Conservation (phyloP, 2,797 vertebrate species). For the Huso huso region DNA sequence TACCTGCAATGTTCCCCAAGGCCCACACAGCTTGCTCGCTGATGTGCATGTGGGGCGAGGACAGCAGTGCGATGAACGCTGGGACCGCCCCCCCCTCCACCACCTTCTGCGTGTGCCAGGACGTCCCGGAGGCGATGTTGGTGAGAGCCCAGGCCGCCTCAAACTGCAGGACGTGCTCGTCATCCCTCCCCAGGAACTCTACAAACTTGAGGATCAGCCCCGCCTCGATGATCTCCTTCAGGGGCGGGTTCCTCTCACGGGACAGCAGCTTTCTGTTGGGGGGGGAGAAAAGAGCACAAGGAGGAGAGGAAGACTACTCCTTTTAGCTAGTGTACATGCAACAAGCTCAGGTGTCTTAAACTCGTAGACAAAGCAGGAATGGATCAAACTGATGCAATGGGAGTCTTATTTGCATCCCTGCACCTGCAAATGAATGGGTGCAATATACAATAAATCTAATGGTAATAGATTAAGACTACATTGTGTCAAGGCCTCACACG, state of each 20-base stretch:
- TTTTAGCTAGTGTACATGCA: too few relatives aligned
- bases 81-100: slow-evolving; percentile 76
- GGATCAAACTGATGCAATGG: too few relatives aligned
- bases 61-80: slow-evolving; percentile 66
- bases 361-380: too few relatives aligned
- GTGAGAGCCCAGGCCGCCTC: slow-evolving; percentile 88
- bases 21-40: slow-evolving; percentile 88
- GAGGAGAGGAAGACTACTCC: background rate
- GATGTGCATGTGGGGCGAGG: slow-evolving; percentile 69
- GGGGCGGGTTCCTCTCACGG: slow-evolving; percentile 65
- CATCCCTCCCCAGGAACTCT: slow-evolving; percentile 57
- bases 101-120: slow-evolving; percentile 70
- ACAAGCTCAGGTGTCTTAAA: too few relatives aligned
- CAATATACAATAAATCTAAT: background rate
- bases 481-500: too few relatives aligned
- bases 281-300: too few relatives aligned
- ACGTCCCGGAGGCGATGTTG: slow-evolving; percentile 80
- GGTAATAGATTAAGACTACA: too few relatives aligned
- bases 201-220: slow-evolving; percentile 73
- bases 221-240: slow-evolving; percentile 64
- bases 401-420: too few relatives aligned
- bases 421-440: too few relatives aligned
- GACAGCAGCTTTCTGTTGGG: slow-evolving; percentile 71
- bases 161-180: slow-evolving; percentile 68
- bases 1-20: slow-evolving; percentile 87